These are phyloP conservation scores for Leptinotarsa haldemani DNA, from an alignment of 2,888 invertebrate genomes.

Conservation along the genomic window DNA sequence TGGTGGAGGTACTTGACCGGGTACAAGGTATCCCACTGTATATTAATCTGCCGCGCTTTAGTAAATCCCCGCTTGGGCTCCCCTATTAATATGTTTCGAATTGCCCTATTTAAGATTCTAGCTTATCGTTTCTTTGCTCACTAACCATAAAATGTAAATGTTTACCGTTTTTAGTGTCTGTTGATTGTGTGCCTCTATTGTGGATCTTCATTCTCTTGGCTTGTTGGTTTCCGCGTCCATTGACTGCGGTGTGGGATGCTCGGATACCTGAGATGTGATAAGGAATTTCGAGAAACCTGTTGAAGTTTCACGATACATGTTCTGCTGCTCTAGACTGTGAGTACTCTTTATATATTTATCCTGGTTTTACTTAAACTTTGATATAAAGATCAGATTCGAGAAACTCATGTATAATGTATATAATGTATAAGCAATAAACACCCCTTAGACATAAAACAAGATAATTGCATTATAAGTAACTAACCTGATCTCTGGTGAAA, in stretches of 20 bases:
- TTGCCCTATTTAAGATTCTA: background rate
- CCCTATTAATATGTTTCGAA: too few species aligned
- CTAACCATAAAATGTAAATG: constrained; percentile 13
- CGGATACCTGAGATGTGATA: constrained; percentile 14
- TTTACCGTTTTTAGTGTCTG: constrained; percentile 15
- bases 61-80: too few species aligned
- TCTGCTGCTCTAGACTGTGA: constrained; percentile 20
- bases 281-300: background rate
- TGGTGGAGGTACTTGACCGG: too few species aligned
- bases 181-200: background rate
- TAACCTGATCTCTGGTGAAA: too few species aligned
- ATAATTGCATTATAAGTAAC: too few species aligned
- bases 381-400: background rate
- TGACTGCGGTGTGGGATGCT: background rate
- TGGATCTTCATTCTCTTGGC: background rate
- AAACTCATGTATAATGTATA: too few species aligned
- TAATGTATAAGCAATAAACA: too few species aligned
- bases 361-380: background rate
- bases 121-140: constrained; percentile 6
- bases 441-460: too few species aligned
- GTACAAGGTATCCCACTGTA: too few species aligned
- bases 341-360: background rate
- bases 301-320: constrained; percentile 14
- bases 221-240: constrained; percentile 13
- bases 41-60: too few species aligned